Conservation (phyloP, 2,888 invertebrate species). For the Mimas tiliae region DNA sequence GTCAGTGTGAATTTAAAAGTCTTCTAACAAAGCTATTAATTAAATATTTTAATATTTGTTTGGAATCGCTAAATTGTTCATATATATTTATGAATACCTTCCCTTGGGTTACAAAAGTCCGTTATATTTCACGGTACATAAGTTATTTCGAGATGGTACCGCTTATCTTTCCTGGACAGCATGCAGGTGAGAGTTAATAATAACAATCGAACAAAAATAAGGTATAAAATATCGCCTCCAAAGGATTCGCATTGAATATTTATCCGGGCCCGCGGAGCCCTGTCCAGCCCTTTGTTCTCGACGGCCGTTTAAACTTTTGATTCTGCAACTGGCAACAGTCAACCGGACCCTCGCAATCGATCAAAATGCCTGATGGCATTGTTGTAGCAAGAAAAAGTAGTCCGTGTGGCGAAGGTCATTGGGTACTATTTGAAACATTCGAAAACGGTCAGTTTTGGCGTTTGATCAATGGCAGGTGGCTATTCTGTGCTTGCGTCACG, state of each 20-base stretch:
- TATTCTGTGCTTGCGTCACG: conserved; percentile 83
- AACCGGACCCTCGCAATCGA: conserved; percentile 79
- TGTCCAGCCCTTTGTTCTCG: conserved; percentile 82
- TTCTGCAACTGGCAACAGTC: conserved; percentile 83
- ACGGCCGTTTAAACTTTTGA: conserved; percentile 84
- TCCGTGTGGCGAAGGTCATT: conserved; percentile 40
- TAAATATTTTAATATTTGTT: background rate
- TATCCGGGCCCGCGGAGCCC: conserved; percentile 72
- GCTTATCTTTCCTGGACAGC: conserved; percentile 41
- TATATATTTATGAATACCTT: background rate
- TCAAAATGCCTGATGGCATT: conserved; percentile 53
- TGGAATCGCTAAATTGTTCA: background rate
- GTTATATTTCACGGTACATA: conserved; percentile 10
- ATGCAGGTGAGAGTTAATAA: conserved; percentile 70
- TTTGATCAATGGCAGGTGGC: conserved; percentile 64
- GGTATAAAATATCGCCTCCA: conserved; percentile 81
- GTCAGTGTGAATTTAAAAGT: background rate
- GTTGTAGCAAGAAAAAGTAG: conserved; percentile 37
- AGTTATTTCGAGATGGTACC: background rate
- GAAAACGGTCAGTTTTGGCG: conserved; percentile 47
- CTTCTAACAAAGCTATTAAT: background rate
- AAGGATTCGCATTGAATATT: conserved; percentile 85
- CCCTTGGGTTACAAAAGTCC: background rate
- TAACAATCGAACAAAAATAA: conserved; percentile 67
- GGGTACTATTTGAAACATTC: conserved; percentile 36